Conservation (phyloP, 2,113 vertebrate species). For the Nesogale talazaci region DNA sequence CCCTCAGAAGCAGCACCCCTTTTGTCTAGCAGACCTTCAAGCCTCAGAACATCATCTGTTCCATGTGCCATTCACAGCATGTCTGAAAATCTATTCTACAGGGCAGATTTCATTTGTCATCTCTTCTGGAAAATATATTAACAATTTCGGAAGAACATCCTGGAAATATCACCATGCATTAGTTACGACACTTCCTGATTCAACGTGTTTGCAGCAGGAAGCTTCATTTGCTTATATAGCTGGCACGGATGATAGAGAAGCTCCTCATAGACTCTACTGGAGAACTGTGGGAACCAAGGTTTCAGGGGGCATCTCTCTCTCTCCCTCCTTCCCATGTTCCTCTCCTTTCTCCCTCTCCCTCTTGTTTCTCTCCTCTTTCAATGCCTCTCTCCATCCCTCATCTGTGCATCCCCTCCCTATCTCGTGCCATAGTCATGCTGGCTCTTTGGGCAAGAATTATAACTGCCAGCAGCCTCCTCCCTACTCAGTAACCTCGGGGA, state of each 20-base stretch:
- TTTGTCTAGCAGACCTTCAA: neutral
- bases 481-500: neutral
- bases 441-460: neutral
- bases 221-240: neutral
- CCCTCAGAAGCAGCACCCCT: no score
- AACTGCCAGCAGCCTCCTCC: neutral
- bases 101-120: neutral
- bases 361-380: neutral
- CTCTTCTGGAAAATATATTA: neutral
- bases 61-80: neutral
- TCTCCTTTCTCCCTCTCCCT: neutral
- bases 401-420: neutral
- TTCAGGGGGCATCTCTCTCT: neutral
- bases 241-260: neutral
- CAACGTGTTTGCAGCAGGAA: constrained; percentile 42
- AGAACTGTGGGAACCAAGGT: neutral
- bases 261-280: neutral
- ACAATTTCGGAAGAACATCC: constrained; percentile 22
- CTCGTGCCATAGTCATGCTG: neutral
- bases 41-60: neutral
- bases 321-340: neutral
- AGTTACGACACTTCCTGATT: constrained; percentile 16
- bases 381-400: neutral
- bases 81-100: constrained; percentile 5
- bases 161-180: constrained; percentile 14